Percentiles rank a stretch among this genome's conserved stretches.
Conservation (phyloP, 2,888 invertebrate species). For the Ornithoptera priamus region DNA sequence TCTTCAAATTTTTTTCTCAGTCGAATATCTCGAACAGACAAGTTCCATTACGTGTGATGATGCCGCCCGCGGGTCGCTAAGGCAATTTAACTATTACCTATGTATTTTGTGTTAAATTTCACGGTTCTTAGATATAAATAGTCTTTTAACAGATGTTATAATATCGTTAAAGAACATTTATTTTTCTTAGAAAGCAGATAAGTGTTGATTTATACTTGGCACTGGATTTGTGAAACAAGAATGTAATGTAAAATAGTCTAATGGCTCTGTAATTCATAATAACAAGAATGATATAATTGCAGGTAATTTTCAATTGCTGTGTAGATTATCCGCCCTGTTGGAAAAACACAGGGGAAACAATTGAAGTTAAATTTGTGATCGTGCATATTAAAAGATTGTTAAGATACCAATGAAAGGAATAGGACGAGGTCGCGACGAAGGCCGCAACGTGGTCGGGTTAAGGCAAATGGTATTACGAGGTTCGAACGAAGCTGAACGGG, state of each 20-base stretch:
- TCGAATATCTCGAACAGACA: constrained; percentile 10
- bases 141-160: too few species aligned
- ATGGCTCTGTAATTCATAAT: too few species aligned
- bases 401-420: constrained; percentile 28
- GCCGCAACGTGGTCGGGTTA: constrained; percentile 24
- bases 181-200: too few species aligned
- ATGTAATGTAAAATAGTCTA: too few species aligned
- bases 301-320: too few species aligned
- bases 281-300: too few species aligned
- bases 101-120: constrained; percentile 14
- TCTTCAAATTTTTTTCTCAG: constrained; percentile 12
- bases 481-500: constrained; percentile 24
- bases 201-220: too few species aligned
- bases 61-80: constrained; percentile 2
- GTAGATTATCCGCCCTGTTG: background rate
- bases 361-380: constrained; percentile 13
- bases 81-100: constrained; percentile 9
- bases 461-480: constrained; percentile 28
- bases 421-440: constrained; percentile 26
- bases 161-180: too few species aligned
- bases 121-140: background rate
- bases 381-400: constrained; percentile 23
- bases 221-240: too few species aligned
- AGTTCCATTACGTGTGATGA: background rate
- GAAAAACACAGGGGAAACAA: constrained; percentile 16